A percentile compares a stretch with the other conserved stretches of the same genome.
Evolutionary conservation across 1,140 invertebrate species (phyloP).

Genomic region (Macrotrachela quadricornifera): DNA sequence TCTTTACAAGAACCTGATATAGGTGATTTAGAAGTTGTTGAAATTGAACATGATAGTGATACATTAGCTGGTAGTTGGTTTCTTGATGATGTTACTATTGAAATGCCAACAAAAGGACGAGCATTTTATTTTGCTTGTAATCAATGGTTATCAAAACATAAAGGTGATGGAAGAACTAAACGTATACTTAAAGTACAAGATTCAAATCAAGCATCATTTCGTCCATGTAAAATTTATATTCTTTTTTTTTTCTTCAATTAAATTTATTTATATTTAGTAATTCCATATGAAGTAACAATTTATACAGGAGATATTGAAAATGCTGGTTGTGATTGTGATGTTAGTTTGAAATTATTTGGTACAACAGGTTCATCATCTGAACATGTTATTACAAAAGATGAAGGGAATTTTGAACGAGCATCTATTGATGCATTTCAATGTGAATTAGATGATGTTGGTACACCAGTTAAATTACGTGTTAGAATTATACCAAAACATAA

Average conservation of each 20-base stretch:
- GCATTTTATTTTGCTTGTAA: constrained; percentile 24
- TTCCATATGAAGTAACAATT: constrained; percentile 29
- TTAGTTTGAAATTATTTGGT: constrained; percentile 26
- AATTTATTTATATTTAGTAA: not conserved
- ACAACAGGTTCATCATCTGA: constrained; percentile 18
- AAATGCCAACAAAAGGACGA: constrained; percentile 27
- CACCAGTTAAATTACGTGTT: constrained; percentile 26
- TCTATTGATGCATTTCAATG: constrained; percentile 16
- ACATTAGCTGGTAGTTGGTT: constrained; percentile 25
- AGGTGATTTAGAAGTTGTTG: constrained; percentile 23
- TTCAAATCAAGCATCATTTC: not conserved
- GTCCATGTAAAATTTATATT: not conserved
- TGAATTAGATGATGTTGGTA: constrained; percentile 27
- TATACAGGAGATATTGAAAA: constrained; percentile 29
- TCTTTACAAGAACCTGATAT: constrained; percentile 26
- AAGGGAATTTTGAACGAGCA: constrained; percentile 26
- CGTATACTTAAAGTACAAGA: constrained; percentile 16
- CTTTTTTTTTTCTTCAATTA: not conserved
- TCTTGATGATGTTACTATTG: constrained; percentile 22
- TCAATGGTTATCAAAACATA: constrained; percentile 24
- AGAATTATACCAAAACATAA: constrained; percentile 15
- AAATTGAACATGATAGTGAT: constrained; percentile 28
- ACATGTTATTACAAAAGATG: constrained; percentile 19
- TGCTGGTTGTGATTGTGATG: constrained; percentile 30
- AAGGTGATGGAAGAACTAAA: constrained; percentile 21